Percentiles rank a stretch among this genome's conserved stretches.
phyloP scores from a whole-genome alignment of 2,797 vertebrate genomes.

The Crenichthys baileyi region DNA sequence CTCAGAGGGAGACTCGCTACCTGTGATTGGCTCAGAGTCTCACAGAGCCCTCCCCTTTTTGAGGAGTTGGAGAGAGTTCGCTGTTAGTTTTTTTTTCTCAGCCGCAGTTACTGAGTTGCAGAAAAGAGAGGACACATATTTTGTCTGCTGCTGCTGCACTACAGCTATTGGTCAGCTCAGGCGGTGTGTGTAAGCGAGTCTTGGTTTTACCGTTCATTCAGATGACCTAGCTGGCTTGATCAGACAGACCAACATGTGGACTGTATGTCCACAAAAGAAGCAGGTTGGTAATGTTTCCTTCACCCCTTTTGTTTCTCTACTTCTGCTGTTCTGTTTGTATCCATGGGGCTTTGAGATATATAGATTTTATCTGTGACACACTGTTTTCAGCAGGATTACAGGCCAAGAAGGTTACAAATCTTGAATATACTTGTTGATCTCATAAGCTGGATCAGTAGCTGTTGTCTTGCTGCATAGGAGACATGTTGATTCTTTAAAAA shows the following conservation, averaged over 20 bases:
- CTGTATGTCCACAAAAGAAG: conserved; percentile 58
- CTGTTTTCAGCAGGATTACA: conserved; percentile 10
- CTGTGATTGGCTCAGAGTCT: conserved; percentile 69
- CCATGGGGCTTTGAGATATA: conserved; percentile 15
- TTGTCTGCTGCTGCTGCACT: conserved; percentile 5
- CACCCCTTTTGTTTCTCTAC: conserved; percentile 18
- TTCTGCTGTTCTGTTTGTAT: conserved; percentile 64
- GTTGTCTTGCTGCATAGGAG: not conserved
- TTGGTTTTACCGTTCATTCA: conserved; percentile 19
- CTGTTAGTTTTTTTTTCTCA: conserved; percentile 49
- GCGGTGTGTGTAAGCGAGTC: not conserved
- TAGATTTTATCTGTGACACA: conserved; percentile 26
- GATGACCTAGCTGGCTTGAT: conserved; percentile 30
- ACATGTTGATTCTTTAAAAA: not conserved
- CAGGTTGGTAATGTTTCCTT: conserved; percentile 74
- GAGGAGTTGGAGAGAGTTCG: conserved; percentile 72
- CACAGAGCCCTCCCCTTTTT: conserved; percentile 50
- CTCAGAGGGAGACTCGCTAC: conserved; percentile 14
- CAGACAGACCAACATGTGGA: conserved; percentile 65
- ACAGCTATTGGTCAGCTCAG: conserved; percentile 7
- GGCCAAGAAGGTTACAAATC: not conserved
- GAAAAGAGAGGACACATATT: conserved; percentile 13
- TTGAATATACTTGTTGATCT: not conserved
- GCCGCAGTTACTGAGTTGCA: conserved; percentile 31
- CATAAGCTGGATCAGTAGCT: not conserved